These are phyloP conservation scores for Gymnocheta viridis DNA, from an alignment of 2,888 invertebrate genomes.

Conservation along the genomic window DNA sequence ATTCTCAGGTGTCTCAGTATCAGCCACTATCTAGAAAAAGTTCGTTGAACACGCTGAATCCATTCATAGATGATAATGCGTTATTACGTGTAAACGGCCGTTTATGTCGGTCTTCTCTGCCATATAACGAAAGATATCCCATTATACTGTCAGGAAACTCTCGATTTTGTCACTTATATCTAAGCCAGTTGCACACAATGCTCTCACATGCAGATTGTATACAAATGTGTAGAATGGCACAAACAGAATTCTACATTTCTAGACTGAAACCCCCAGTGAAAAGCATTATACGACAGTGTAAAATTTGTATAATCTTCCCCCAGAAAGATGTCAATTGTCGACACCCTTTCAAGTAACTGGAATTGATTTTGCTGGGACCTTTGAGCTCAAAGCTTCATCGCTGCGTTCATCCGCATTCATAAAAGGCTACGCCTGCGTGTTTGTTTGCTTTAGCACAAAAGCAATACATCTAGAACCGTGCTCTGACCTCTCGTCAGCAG, in stretches of 20 bases:
- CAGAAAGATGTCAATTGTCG: constrained; percentile 29
- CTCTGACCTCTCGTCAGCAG: no score
- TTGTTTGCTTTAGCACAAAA: no score
- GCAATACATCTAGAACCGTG: no score
- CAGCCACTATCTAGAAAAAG: background rate
- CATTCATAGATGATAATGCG: constrained; percentile 8
- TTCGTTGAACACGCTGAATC: no score
- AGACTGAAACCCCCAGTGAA: background rate
- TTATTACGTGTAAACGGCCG: background rate
- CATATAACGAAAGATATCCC: background rate
- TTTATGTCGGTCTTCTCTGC: background rate
- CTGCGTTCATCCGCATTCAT: background rate
- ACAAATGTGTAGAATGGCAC: background rate
- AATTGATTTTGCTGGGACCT: constrained; percentile 59
- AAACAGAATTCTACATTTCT: constrained; percentile 4
- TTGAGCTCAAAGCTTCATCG: constrained; percentile 40
- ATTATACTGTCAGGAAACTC: background rate
- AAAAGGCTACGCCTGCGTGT: background rate
- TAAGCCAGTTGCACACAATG: background rate
- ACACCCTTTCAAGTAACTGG: constrained; percentile 6
- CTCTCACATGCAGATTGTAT: background rate
- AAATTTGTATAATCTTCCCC: constrained; percentile 5
- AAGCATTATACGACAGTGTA: background rate
- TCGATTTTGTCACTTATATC: background rate
- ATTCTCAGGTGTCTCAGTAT: background rate